Conservation (phyloP, 2,113 vertebrate species). For the Apodemus sylvaticus region DNA sequence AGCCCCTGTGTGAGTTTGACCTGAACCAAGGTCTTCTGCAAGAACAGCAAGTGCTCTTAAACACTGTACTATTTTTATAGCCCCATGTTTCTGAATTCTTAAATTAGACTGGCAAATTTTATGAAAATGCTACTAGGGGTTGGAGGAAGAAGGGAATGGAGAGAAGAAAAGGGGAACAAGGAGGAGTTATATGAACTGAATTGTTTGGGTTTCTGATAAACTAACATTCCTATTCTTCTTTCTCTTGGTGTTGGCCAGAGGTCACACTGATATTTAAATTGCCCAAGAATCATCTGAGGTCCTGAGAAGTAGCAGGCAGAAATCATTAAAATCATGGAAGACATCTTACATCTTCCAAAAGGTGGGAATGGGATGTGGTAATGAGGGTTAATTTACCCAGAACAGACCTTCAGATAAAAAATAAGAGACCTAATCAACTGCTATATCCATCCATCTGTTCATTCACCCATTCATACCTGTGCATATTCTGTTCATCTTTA, state of each 20-base stretch:
- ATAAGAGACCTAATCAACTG: background rate
- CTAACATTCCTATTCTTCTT: accelerated
- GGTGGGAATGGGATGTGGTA: background rate
- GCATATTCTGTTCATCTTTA: background rate
- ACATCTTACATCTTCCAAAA: background rate
- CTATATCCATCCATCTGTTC: background rate
- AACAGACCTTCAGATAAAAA: background rate
- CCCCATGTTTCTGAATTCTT: background rate
- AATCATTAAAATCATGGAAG: background rate
- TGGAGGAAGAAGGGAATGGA: background rate
- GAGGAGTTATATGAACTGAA: background rate
- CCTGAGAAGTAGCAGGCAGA: background rate
- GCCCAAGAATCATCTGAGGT: background rate
- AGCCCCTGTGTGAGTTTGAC: background rate
- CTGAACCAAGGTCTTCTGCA: background rate
- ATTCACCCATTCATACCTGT: background rate
- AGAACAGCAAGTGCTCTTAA: background rate
- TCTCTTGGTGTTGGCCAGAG: background rate
- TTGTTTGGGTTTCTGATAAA: background rate
- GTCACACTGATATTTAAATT: background rate
- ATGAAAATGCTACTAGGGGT: background rate
- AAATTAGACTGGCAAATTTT: background rate
- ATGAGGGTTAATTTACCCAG: background rate
- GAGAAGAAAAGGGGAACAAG: background rate
- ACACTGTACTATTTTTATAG: background rate